Evolutionary conservation across 2,797 vertebrate species (phyloP), one percentile per base, ranked within the genome.

Genomic region (Chrysocyon brachyurus): DNA sequence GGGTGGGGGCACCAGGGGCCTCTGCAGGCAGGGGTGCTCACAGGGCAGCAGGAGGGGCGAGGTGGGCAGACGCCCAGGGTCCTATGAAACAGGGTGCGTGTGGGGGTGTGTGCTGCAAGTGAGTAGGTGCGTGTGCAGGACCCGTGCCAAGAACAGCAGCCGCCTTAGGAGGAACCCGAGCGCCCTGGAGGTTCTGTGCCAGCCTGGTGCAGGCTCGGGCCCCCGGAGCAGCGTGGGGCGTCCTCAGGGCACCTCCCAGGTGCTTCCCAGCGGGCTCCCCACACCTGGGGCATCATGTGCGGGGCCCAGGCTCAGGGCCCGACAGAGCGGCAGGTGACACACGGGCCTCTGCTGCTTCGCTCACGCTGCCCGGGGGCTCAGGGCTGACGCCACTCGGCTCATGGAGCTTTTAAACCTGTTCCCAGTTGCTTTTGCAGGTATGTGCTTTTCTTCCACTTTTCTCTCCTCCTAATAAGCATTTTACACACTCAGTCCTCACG

Each of bases 311-410:
- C 63, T 81, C 54, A 4, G 24, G 61, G 9, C 57, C 81, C 5
- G 8, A 22, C 1, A 22, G 49, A 12, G 64, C 26, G 52, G 79
- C 1, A 3, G 49, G 40, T 28, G 10, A 10, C 28, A 21, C 16
- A 6, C 2, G 28, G 31, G 5, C 17, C 49, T 84, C 59, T 17
- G 33, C 21, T 3, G 12, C 77, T 11, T 10, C 9, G 26, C 52
- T 0, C 1, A 3, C 7, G 2, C 61, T 14, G 72, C 12, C 11
- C 1, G 5, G 14, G 11, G 3, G 3, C 61, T 21, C 36, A 0
- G 0, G 54, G 24, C n/a, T 16, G 10, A 3, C 0, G n/a, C 11
- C 17, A 3, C 19, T 66, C 26, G 2, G 2, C 28, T 3, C 15
- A 5, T 31, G 22, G 1, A 11, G 24, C 54, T n/a, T 15, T 6